A percentile compares a stretch with the other conserved stretches of the same genome.
Conservation (phyloP, 2,113 vertebrate species). For the Zapornia atra region DNA sequence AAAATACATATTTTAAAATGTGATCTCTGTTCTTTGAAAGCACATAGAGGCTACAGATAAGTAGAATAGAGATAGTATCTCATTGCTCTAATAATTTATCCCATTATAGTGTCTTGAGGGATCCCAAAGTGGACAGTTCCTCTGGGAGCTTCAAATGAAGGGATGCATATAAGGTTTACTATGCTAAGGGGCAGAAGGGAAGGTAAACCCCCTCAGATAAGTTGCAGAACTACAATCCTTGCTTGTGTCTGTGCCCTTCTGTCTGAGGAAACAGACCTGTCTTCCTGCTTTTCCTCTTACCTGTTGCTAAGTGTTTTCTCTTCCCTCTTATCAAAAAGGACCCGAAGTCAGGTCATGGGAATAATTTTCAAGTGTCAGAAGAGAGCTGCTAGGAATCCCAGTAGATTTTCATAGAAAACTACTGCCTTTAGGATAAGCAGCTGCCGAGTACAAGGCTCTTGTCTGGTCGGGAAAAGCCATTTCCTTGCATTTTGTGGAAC, state of each 20-base stretch:
- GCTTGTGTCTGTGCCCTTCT: neutral
- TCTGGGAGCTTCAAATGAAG: neutral
- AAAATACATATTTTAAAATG: neutral
- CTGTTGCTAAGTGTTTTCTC: neutral
- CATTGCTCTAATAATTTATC: neutral
- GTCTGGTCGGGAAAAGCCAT: neutral
- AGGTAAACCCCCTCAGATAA: fast-evolving
- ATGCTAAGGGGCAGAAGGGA: neutral
- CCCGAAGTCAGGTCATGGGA: neutral
- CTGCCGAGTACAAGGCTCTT: neutral
- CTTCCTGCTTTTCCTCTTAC: neutral
- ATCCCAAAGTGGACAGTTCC: neutral
- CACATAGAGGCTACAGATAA: neutral
- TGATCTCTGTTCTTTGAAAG: neutral
- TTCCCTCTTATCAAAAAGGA: neutral
- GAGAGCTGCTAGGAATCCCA: neutral
- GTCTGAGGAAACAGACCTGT: neutral
- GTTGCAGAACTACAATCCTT: neutral
- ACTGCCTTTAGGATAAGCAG: neutral
- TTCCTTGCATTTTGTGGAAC: neutral
- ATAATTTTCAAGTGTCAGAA: neutral
- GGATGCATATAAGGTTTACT: neutral
- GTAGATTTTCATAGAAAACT: neutral
- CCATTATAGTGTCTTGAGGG: neutral
- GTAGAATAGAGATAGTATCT: neutral